Evolutionary conservation across 1,140 invertebrate genomes (phyloP), one percentile per base, ranked within the genome.

Genomic region (Brevipalpus yothersi): DNA sequence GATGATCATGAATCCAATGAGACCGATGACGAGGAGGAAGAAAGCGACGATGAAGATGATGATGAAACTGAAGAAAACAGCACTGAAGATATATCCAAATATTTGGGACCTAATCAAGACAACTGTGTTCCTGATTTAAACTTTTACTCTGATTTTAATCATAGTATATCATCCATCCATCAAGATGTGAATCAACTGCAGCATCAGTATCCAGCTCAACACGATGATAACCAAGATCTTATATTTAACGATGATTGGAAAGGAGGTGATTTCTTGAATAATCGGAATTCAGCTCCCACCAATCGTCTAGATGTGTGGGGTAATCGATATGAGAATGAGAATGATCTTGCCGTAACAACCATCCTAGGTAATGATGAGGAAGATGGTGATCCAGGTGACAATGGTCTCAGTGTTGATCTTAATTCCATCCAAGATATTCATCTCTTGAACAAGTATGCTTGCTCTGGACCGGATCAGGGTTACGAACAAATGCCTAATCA

Each of bases 1-100:
- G 23, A 55, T 39, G 53, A 58, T 61, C 53, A 15, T 40, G 53
- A 55, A 31, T 31, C 40, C 11, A 21, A 21, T 55, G 53, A 55
- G 15, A 40, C 63, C 23, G 73, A 74, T 58, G 43, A 60, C 39
- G 71, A 71, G 41, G 72, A 72, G 59, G 73, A 74, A 4, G 41
- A 23, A 19, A 41, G n/a, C 60, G 70, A 68, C 56, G 59, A 68
- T 58, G 74, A 69, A 66, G 55, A 68, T 23, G 67, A 71, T 55
- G 67, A 66, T 59, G 66, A 70, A 58, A 56, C 58, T 58, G 64
- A 68, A 49, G 67, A 70, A 39, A 71, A 60, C 42, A 60, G 51
- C 58, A 43, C 61, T 59, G 55, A 63, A 59, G 53, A 55, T 40
- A 55, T 55, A 15, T 15, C 53, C 53, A 55, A 55, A 41, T 55